Evolutionary conservation across 2,113 vertebrate species (phyloP).

Genomic region (Herpetotheres cachinnans): DNA sequence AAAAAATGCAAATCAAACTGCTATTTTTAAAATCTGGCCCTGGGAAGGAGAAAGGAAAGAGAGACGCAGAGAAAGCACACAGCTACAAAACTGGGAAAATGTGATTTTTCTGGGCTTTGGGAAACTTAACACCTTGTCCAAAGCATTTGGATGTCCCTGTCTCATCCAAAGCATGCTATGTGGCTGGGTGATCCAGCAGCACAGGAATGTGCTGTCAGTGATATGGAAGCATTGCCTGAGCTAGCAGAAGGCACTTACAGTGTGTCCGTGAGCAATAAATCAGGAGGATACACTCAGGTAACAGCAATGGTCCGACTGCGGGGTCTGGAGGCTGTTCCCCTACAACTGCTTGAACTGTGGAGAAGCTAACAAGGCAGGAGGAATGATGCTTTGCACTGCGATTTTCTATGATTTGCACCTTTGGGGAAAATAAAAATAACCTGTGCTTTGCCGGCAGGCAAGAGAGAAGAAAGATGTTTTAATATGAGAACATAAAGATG

Average conservation of each 20-base stretch:
- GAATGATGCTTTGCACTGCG: background rate
- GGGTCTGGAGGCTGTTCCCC: background rate
- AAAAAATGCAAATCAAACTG: background rate
- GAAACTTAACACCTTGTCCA: constrained; percentile 16
- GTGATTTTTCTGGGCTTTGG: background rate
- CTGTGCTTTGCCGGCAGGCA: background rate
- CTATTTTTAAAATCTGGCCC: background rate
- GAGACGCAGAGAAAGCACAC: background rate
- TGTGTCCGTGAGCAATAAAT: background rate
- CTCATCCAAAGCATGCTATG: background rate
- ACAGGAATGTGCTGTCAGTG: background rate
- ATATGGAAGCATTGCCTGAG: background rate
- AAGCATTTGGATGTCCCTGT: background rate
- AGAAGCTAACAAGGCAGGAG: background rate
- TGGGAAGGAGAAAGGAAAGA: background rate
- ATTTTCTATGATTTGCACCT: background rate
- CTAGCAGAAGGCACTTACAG: background rate
- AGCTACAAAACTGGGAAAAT: background rate
- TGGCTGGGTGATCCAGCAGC: background rate
- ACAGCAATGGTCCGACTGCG: background rate
- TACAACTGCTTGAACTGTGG: background rate
- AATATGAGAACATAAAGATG: background rate
- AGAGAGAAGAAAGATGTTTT: background rate
- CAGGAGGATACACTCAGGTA: background rate
- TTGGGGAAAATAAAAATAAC: background rate